Evolutionary conservation across 2,888 invertebrate genomes (phyloP).

Genomic region (Cremastinae sp.): DNA sequence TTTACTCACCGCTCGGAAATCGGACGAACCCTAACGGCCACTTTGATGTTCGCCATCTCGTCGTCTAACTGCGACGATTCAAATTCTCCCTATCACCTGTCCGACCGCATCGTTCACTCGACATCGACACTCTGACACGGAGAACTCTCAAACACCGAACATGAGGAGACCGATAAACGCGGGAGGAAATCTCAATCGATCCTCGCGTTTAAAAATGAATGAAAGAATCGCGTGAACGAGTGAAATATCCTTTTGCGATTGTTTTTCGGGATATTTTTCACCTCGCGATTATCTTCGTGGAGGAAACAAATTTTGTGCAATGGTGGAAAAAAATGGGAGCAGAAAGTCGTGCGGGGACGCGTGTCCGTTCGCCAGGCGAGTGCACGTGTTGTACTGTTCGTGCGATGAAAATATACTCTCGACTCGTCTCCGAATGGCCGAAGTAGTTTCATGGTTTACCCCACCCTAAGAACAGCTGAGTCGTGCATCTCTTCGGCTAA

Average conservation of each 20-base stretch:
- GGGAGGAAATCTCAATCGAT: not conserved
- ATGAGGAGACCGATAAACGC: not conserved
- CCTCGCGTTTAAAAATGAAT: not conserved
- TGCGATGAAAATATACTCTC: slow-evolving; percentile 77
- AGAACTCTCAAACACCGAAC: not conserved
- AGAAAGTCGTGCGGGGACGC: slow-evolving; percentile 40
- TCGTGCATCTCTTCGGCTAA: slow-evolving; percentile 53
- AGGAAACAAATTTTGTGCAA: slow-evolving; percentile 9
- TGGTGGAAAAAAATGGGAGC: slow-evolving; percentile 29
- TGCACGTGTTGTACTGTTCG: slow-evolving; percentile 75
- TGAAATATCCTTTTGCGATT: slow-evolving; percentile 4
- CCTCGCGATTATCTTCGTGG: not conserved
- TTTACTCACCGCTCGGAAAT: slow-evolving; percentile 83
- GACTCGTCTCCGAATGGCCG: slow-evolving; percentile 69
- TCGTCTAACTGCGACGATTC: slow-evolving; percentile 35
- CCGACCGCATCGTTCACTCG: slow-evolving; percentile 33
- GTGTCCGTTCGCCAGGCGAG: slow-evolving; percentile 69
- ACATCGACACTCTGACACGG: slow-evolving; percentile 7
- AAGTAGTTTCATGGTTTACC: slow-evolving; percentile 70
- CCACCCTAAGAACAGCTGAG: slow-evolving; percentile 70
- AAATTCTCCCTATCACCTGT: slow-evolving; percentile 34
- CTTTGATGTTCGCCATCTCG: slow-evolving; percentile 84
- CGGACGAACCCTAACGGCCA: slow-evolving; percentile 85
- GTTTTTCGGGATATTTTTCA: not conserved
- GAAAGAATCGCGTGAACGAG: not conserved